Conservation (phyloP, 2,113 vertebrate genomes). For the Serilophus lunatus region DNA sequence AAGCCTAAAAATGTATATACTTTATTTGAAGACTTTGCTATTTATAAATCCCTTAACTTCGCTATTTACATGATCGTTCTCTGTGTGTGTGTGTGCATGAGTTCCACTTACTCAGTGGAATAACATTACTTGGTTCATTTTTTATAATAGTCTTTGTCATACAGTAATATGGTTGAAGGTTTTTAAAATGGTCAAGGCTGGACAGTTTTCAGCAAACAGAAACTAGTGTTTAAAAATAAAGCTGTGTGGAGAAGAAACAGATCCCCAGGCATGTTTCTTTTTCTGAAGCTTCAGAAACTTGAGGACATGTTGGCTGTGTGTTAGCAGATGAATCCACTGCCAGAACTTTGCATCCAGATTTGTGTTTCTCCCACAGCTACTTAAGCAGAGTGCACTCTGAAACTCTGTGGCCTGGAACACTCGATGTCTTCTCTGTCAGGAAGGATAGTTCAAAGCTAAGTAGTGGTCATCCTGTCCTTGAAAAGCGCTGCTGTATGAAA, state of each 20-base stretch:
- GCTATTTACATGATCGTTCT: slow-evolving; percentile 42
- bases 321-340: slow-evolving; percentile 31
- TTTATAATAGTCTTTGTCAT: slow-evolving; percentile 50
- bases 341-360: not conserved
- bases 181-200: slow-evolving; percentile 60
- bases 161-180: slow-evolving; percentile 42
- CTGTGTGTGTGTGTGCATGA: not conserved
- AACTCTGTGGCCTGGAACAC: not conserved
- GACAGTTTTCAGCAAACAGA: slow-evolving; percentile 50
- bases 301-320: not conserved
- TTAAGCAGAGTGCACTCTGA: not conserved
- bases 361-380: not conserved
- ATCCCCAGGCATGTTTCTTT: slow-evolving; percentile 51
- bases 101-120: slow-evolving; percentile 17
- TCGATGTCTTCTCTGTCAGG: not conserved
- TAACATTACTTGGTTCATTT: slow-evolving; percentile 49
- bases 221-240: slow-evolving; percentile 64
- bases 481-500: not conserved
- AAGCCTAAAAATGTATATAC: slow-evolving; percentile 77
- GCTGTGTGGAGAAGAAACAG: slow-evolving; percentile 42
- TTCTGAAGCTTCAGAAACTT: slow-evolving; percentile 16
- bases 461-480: not conserved
- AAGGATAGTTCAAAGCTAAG: not conserved
- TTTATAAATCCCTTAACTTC: slow-evolving; percentile 76
- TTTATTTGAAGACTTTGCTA: slow-evolving; percentile 78